These are phyloP conservation scores for Valencia hispanica DNA, from an alignment of 2,797 vertebrate genomes.

Conservation along the genomic window DNA sequence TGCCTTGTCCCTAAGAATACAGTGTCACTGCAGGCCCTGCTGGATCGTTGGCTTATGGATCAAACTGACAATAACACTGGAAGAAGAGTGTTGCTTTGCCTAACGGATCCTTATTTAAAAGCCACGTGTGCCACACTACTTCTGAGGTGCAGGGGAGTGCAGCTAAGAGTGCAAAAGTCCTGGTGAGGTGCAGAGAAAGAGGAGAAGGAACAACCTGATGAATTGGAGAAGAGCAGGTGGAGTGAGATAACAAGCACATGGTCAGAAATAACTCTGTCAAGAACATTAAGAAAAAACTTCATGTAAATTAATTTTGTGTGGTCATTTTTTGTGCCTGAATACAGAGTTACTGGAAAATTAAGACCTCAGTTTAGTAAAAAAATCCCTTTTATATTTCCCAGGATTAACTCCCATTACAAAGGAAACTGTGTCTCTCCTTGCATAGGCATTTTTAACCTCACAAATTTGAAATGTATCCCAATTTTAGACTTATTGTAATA, in stretches of 20 bases:
- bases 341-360: slow-evolving; percentile 12
- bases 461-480: neutral
- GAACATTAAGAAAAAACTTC: slow-evolving; percentile 20
- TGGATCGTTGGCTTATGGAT: slow-evolving; percentile 53
- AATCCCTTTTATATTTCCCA: neutral
- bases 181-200: slow-evolving; percentile 48
- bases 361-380: slow-evolving; percentile 8
- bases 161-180: slow-evolving; percentile 60
- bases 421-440: neutral
- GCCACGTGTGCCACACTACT: slow-evolving; percentile 72
- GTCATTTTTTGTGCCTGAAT: neutral
- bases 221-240: slow-evolving; percentile 46
- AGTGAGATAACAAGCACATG: slow-evolving; percentile 52
- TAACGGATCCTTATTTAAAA: slow-evolving; percentile 81
- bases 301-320: slow-evolving; percentile 7
- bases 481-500: neutral
- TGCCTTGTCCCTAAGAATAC: slow-evolving; percentile 54
- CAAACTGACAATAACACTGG: slow-evolving; percentile 73
- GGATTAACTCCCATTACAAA: neutral
- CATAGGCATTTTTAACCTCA: neutral
- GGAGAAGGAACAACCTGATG: slow-evolving; percentile 50
- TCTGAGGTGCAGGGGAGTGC: slow-evolving; percentile 69
- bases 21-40: slow-evolving; percentile 56
- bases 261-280: slow-evolving; percentile 16
- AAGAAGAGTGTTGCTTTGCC: slow-evolving; percentile 76